These are phyloP conservation scores for Octopus bimaculoides DNA, from an alignment of 1,140 invertebrate genomes.

Conservation along the genomic window DNA sequence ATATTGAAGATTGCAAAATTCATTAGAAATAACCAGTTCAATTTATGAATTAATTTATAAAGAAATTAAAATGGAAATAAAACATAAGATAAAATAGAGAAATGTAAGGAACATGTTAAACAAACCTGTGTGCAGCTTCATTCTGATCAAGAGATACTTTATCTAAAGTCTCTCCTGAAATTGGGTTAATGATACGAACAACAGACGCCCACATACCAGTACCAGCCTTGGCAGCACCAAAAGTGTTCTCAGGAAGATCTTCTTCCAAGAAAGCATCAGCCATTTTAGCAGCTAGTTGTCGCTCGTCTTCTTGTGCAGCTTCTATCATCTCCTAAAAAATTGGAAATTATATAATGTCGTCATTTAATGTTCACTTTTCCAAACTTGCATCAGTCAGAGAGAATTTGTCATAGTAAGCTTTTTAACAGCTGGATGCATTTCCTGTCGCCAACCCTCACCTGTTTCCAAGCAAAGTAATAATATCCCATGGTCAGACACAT, in stretches of 20 bases:
- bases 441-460: no score
- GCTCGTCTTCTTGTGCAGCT: constrained; percentile 92
- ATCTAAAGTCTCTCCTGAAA: constrained; percentile 77
- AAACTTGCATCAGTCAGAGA: no score
- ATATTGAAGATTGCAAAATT: not conserved
- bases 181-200: constrained; percentile 87
- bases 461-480: no score
- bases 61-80: not conserved
- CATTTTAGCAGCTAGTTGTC: constrained; percentile 93
- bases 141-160: constrained; percentile 89
- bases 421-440: no score
- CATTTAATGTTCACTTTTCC: no score
- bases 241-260: constrained; percentile 90
- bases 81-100: no score
- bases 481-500: no score
- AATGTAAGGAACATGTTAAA: no score
- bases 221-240: constrained; percentile 95
- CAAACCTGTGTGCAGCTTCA: constrained; percentile 86
- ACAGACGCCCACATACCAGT: constrained; percentile 96
- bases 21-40: no score
- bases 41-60: no score
- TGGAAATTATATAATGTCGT: not conserved
- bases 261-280: constrained; percentile 94
- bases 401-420: no score
- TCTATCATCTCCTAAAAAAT: constrained; percentile 82